phyloP scores from a whole-genome alignment of 2,888 invertebrate genomes.

The Chaetogeoica ovagalla region DNA sequence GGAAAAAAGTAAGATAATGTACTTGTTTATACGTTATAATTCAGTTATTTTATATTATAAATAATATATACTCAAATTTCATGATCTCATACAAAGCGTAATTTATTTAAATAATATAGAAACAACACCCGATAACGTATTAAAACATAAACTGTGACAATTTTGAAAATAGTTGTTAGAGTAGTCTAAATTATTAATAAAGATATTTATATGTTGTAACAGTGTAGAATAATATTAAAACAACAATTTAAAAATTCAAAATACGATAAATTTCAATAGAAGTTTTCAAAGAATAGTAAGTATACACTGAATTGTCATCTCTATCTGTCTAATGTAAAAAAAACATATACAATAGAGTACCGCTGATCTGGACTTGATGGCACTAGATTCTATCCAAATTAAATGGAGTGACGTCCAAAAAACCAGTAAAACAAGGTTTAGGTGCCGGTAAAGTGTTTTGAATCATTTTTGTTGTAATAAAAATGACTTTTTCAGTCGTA shows the following conservation, averaged over 20 bases:
- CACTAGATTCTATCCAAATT: too few species aligned
- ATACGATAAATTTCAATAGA: not conserved
- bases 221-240: too few species aligned
- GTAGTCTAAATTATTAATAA: too few species aligned
- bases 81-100: not conserved
- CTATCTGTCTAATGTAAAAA: not conserved
- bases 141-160: not conserved
- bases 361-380: too few species aligned
- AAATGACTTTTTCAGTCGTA: too few species aligned
- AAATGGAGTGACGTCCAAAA: too few species aligned
- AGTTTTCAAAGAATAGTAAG: not conserved
- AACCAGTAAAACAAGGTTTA: too few species aligned
- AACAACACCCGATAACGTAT: not conserved
- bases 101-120: slow-evolving; percentile 18
- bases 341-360: not conserved
- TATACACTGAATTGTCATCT: not conserved
- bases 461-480: too few species aligned
- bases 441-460: too few species aligned
- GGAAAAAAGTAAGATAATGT: not conserved
- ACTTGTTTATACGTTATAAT: not conserved
- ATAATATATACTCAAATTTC: not conserved
- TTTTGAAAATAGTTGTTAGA: not conserved
- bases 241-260: too few species aligned
- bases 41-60: not conserved
- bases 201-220: too few species aligned